phyloP scores from a whole-genome alignment of 2,797 vertebrate species.

The Melanotaenia parkinsoni region DNA sequence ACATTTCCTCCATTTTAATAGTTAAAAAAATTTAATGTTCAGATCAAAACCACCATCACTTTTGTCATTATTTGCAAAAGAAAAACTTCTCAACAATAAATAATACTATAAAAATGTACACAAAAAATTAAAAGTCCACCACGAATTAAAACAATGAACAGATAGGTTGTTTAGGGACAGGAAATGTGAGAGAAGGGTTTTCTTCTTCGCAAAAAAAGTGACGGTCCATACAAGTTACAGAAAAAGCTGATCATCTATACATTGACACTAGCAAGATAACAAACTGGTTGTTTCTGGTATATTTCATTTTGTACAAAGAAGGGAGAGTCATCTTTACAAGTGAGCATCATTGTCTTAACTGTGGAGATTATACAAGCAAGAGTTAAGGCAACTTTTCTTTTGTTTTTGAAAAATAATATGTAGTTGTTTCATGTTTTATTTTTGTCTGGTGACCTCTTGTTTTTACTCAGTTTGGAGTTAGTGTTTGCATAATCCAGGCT shows the following conservation, averaged over 20 bases:
- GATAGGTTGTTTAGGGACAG: conserved; percentile 63
- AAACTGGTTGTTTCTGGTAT: conserved; percentile 80
- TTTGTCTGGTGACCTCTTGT: conserved; percentile 56
- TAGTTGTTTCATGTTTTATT: conserved; percentile 66
- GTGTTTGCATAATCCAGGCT: conserved; percentile 83
- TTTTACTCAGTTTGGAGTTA: conserved; percentile 62
- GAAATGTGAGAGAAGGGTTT: conserved; percentile 39
- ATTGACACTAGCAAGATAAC: conserved; percentile 86
- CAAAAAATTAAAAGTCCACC: conserved; percentile 84
- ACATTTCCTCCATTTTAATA: conserved; percentile 75
- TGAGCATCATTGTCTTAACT: conserved; percentile 80
- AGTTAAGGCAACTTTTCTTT: conserved; percentile 88
- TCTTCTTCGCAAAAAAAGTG: conserved; percentile 81
- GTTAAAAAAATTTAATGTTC: conserved; percentile 76
- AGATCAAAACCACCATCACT: conserved; percentile 75
- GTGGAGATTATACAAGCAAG: conserved; percentile 84
- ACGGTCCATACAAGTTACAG: conserved; percentile 83
- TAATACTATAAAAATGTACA: conserved; percentile 89
- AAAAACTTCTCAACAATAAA: conserved; percentile 88
- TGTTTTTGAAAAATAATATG: conserved; percentile 79
- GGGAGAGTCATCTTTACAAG: conserved; percentile 72
- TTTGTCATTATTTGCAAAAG: conserved; percentile 81
- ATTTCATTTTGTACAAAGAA: conserved; percentile 84
- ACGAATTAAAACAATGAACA: conserved; percentile 84
- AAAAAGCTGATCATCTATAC: conserved; percentile 86